Evolutionary conservation across 2,113 vertebrate species (phyloP).

Genomic region (Melanerpes aurifrons): DNA sequence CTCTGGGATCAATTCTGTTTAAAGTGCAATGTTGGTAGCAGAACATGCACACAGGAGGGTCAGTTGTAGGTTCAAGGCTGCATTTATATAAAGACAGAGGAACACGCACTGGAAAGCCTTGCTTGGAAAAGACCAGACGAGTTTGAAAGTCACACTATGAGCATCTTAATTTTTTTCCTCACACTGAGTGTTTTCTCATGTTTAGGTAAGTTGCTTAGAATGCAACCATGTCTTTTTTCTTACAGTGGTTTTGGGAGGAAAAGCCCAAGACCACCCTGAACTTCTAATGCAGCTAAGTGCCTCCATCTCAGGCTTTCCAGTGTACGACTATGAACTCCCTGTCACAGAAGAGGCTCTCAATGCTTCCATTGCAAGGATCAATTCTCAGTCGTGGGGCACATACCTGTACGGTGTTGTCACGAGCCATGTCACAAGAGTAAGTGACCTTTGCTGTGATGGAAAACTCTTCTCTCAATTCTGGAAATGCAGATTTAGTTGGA

Average conservation of each 20-base stretch:
- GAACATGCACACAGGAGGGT: neutral
- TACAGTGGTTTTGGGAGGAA: neutral
- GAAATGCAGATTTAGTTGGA: neutral
- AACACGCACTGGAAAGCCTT: neutral
- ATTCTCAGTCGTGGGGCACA: constrained; percentile 39
- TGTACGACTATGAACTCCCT: constrained; percentile 57
- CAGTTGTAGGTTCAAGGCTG: neutral
- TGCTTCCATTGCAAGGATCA: constrained; percentile 68
- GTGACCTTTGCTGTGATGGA: neutral
- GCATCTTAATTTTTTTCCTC: neutral
- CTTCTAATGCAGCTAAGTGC: neutral
- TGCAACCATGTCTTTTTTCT: neutral
- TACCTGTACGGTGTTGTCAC: constrained; percentile 56
- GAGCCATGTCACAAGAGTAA: constrained; percentile 62
- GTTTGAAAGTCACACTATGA: neutral
- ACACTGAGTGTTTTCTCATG: neutral
- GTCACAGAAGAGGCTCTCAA: constrained; percentile 58
- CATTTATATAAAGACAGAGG: neutral
- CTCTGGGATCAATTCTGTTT: constrained; percentile 34
- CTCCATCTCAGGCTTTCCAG: constrained; percentile 56
- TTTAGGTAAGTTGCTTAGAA: constrained; percentile 45
- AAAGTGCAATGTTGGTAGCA: constrained; percentile 12
- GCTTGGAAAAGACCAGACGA: neutral
- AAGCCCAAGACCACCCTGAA: accelerated
- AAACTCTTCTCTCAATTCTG: neutral